Evolutionary conservation across 2,888 invertebrate genomes (phyloP).

Genomic region (Drosophila pseudotalamancana): DNA sequence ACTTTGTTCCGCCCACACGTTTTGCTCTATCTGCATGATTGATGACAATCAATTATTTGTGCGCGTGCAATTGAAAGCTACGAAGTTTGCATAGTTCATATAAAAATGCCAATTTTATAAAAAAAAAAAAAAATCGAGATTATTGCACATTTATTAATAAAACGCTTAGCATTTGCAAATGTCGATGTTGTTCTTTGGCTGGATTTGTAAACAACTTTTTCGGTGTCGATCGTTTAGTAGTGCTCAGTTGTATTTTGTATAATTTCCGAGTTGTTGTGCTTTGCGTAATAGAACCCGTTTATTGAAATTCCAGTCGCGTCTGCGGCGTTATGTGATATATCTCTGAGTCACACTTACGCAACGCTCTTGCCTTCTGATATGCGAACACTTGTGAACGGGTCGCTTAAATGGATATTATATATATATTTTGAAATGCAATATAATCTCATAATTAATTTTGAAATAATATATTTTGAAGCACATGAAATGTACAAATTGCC

Average conservation of each 20-base stretch:
- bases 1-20: background rate
- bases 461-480: too few species aligned
- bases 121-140: constrained; percentile 27
- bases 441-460: background rate
- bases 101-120: background rate
- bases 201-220: constrained; percentile 36
- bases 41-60: constrained; percentile 55
- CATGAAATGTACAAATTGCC: too few species aligned
- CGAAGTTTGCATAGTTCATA: constrained; percentile 12
- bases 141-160: constrained; percentile 62
- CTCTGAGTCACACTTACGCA: constrained; percentile 59
- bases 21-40: constrained; percentile 39
- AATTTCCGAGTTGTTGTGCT: constrained; percentile 17
- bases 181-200: constrained; percentile 17
- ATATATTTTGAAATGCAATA: background rate
- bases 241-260: constrained; percentile 1
- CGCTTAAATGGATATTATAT: background rate
- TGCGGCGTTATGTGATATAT: constrained; percentile 53
- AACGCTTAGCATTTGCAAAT: constrained; percentile 31
- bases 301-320: constrained; percentile 56
- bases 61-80: constrained; percentile 35
- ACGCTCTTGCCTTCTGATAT: constrained; percentile 23
- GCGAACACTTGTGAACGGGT: constrained; percentile 30
- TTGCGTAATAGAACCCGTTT: constrained; percentile 64
- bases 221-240: constrained; percentile 3